A percentile compares a stretch with the other conserved stretches of the same genome.
phyloP scores from a whole-genome alignment of 2,888 invertebrate species.

The Tenthredo mesomela region DNA sequence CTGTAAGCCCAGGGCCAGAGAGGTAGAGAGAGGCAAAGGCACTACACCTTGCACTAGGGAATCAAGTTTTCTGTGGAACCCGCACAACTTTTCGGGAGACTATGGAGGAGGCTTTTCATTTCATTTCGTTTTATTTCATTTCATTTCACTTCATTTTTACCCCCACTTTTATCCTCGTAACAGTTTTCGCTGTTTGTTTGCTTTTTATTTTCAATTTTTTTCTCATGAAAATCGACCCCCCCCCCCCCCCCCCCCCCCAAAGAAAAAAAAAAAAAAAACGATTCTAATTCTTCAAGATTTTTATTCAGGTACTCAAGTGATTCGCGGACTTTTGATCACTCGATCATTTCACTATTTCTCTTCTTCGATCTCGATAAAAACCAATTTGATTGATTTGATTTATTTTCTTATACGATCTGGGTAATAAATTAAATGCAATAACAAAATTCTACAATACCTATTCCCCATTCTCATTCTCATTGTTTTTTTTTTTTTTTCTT shows the following conservation, averaged over 20 bases:
- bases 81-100: not conserved
- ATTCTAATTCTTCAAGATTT: not conserved
- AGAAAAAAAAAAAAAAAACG: not conserved
- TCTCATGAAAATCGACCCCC: too few relatives aligned
- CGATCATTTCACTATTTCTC: too few relatives aligned
- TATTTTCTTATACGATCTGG: too few relatives aligned
- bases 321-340: too few relatives aligned
- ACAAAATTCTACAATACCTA: too few relatives aligned
- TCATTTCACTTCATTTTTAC: not conserved
- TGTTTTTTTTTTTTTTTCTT: not conserved
- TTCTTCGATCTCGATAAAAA: too few relatives aligned
- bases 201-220: too few relatives aligned
- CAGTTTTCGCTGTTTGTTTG: not conserved
- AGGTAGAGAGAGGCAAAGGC: not conserved
- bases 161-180: not conserved
- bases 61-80: conserved; percentile 24
- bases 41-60: conserved; percentile 1
- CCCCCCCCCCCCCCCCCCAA: too few relatives aligned
- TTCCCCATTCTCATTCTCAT: too few relatives aligned
- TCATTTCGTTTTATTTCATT: not conserved
- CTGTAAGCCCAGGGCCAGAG: not conserved
- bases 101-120: not conserved
- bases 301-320: not conserved
- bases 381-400: too few relatives aligned
- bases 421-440: too few relatives aligned